phyloP scores from a whole-genome alignment of 2,797 vertebrate genomes.

The Sparidentex hasta region DNA sequence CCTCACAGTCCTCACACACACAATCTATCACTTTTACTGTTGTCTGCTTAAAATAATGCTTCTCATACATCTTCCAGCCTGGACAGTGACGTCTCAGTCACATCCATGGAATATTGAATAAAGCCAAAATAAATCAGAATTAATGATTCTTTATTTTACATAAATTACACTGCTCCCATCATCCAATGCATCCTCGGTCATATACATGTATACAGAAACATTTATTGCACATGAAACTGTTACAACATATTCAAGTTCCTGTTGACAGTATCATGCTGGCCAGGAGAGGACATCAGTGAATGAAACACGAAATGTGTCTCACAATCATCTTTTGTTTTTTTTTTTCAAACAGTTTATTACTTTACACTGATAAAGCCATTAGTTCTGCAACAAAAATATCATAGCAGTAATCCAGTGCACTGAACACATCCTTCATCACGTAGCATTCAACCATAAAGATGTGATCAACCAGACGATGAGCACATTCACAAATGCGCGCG shows the following conservation, averaged over 20 bases:
- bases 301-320: conserved; percentile 39
- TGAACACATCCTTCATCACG: conserved; percentile 22
- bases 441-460: conserved; percentile 21
- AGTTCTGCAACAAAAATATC: conserved; percentile 22
- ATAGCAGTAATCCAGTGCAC: conserved; percentile 24
- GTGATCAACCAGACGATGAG: conserved; percentile 16
- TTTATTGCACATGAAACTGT: conserved; percentile 86
- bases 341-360: conserved; percentile 33
- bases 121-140: conserved; percentile 36
- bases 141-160: conserved; percentile 91
- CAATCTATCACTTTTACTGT: no score
- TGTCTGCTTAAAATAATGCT: no score
- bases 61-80: no score
- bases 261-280: conserved; percentile 54
- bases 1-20: no score
- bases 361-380: conserved; percentile 40
- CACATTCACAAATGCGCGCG: conserved; percentile 7
- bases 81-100: no score
- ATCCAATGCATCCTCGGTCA: conserved; percentile 82
- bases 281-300: conserved; percentile 20
- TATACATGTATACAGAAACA: conserved; percentile 85
- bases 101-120: background rate
- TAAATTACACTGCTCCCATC: conserved; percentile 87
- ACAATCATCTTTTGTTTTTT: background rate
- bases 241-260: conserved; percentile 15